Evolutionary conservation across 2,888 invertebrate genomes (phyloP), one percentile per base, ranked within the genome.

Genomic region (Eristalis arbustorum): DNA sequence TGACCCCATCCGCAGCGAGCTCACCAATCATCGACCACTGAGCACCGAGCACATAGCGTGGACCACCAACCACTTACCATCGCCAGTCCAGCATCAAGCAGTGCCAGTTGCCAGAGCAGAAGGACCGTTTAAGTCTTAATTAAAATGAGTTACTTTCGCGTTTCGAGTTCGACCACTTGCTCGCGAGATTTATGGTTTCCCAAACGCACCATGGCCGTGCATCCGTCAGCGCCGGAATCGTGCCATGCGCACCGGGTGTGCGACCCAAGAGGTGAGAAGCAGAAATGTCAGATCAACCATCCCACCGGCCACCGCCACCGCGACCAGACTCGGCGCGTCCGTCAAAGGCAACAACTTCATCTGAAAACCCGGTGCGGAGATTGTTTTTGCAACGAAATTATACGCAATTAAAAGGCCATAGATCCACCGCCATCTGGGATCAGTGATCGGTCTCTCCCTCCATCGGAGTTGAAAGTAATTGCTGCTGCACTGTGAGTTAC

Each of bases 391-490:
- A 25, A 66, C 59, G 40, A 71, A 71, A 83, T 78, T 87, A 79
- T 78, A 83, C 83, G 83, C 83, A 87, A 87, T 87, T 87, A 87
- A 83, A 87, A 87, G 77, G 42, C 83, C 83, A 87, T 83, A 87
- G 83, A 87, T 87, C 62, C 68, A 75, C 83, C 78, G 87, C 74
- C 87, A 87, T 87, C 87, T 87, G 73, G 56, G 75, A 81, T 81
- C 81, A 61, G 64, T 61, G 69, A 75, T 81, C 69, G 18, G 4
- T 49, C 49, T n/a, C 49, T 49, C 49, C 62, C 56, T 66, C 69
- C 69, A 23, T 81, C 81, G 75, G 64, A 75, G 69, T 49, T 40
- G 75, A 81, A 75, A 75, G 75, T 75, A 81, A 81, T 81, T 75
- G 81, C 69, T 59, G 49, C 34, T 37, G 57, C 57, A 61, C 78